Percentiles rank a stretch among this genome's conserved stretches.
Conservation (phyloP, 1,140 invertebrate genomes). For the Ruditapes philippinarum region DNA sequence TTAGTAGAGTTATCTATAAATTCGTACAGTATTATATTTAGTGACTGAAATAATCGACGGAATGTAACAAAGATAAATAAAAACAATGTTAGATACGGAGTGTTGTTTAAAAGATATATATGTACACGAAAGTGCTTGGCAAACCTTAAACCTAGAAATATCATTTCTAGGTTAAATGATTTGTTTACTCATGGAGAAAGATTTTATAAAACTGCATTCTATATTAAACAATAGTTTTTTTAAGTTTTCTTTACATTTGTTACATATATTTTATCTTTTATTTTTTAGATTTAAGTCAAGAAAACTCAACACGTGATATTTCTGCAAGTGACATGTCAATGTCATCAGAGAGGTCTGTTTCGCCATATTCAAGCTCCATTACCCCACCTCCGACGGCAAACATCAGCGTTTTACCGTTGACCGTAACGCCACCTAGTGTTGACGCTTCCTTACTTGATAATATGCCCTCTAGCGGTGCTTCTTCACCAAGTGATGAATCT, state of each 20-base stretch:
- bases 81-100: too few relatives aligned
- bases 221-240: not conserved
- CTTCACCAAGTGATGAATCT: slow-evolving; percentile 39
- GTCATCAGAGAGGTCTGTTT: not conserved
- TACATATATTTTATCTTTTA: not conserved
- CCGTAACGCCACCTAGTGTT: slow-evolving; percentile 51
- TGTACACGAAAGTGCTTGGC: too few relatives aligned
- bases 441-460: slow-evolving; percentile 44
- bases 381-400: not conserved
- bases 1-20: too few relatives aligned
- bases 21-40: too few relatives aligned
- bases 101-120: too few relatives aligned
- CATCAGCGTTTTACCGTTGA: not conserved
- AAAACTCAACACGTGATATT: not conserved
- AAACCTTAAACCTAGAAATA: too few relatives aligned
- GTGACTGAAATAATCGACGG: too few relatives aligned
- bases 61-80: too few relatives aligned
- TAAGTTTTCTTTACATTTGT: not conserved
- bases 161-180: too few relatives aligned
- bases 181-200: not conserved
- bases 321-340: not conserved
- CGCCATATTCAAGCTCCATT: not conserved
- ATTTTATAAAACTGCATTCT: not conserved
- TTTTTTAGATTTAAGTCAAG: not conserved
- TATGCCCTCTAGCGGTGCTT: slow-evolving; percentile 15